Evolutionary conservation across 2,113 vertebrate species (phyloP), one percentile per base, ranked within the genome.

Genomic region (Puntigrus tetrazona): DNA sequence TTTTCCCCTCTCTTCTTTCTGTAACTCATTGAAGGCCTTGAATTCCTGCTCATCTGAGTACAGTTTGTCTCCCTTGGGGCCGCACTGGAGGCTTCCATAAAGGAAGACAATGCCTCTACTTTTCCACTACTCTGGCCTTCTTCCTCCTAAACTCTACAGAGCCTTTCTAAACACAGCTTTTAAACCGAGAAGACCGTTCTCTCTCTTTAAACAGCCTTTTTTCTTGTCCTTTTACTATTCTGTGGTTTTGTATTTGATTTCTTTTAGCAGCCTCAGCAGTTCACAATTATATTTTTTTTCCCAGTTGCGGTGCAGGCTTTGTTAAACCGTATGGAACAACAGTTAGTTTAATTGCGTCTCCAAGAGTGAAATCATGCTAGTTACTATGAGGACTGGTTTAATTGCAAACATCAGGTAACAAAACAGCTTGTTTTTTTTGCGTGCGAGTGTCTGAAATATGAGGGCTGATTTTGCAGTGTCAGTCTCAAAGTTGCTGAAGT

Each of bases 341-440:
- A 29, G 25, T 82, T 74, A 31, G 63, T 52, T 79, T 79, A 78
- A 59, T 59, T 78, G 38, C 75, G 8, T 34, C 38, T 47, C 57
- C 22, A 69, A 63, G 36, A 63, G 34, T 85, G 43, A 70, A 83
- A 31, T 59, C 52, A 27, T 7, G 57, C 57, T 87, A 83, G 88
- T 59, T 63, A 82, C 34, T 76, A 78, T 85, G 85, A 82, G 55
- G 84, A 75, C 34, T 72, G n/a, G 22, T 67, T 78, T 76, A 84
- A 86, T 31, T 65, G 63, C 81, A 80, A 84, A 69, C 43, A 82
- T 83, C 47, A 75, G 6, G 70, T 16, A 73, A 63, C 25, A 55
- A 80, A 87, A 81, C 50, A 79, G 84, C 50, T 57, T 80, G 31
- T 22, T 80, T 80, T 80, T 80, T 38, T 34, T 77, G 45, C 36